These are phyloP conservation scores for Charaxes varanes DNA, from an alignment of 1,140 invertebrate genomes.

Conservation along the genomic window DNA sequence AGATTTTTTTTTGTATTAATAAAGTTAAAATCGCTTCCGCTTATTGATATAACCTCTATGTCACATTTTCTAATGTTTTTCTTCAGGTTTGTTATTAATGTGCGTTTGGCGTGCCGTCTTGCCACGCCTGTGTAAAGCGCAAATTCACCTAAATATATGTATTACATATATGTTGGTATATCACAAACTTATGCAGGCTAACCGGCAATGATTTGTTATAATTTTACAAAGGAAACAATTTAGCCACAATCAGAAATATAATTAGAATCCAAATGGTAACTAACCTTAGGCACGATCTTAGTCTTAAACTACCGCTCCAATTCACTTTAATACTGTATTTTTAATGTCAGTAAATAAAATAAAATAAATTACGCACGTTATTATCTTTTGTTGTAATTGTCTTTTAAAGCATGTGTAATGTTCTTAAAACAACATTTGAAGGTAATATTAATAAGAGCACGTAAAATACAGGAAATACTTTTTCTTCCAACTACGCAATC, in stretches of 20 bases:
- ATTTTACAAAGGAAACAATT: slow-evolving; percentile 17
- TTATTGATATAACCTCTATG: slow-evolving; percentile 16
- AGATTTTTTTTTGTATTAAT: neutral
- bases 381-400: no score
- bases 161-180: slow-evolving; percentile 19
- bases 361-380: no score
- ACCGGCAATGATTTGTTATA: slow-evolving; percentile 13
- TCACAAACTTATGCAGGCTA: slow-evolving; percentile 15
- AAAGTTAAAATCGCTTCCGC: slow-evolving; percentile 23
- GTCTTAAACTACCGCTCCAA: no score
- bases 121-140: slow-evolving; percentile 39
- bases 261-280: no score
- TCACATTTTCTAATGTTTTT: slow-evolving; percentile 26
- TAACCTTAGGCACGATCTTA: no score
- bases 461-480: no score
- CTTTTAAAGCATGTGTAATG: no score
- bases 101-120: slow-evolving; percentile 48
- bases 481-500: no score
- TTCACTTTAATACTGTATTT: no score
- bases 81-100: slow-evolving; percentile 63
- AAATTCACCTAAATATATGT: slow-evolving; percentile 41
- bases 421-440: no score
- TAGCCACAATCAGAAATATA: slow-evolving; percentile 9
- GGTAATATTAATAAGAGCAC: no score
- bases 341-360: no score